Evolutionary conservation across 2,888 invertebrate species (phyloP), one percentile per base, ranked within the genome.

Genomic region (Adelognathus sp.): DNA sequence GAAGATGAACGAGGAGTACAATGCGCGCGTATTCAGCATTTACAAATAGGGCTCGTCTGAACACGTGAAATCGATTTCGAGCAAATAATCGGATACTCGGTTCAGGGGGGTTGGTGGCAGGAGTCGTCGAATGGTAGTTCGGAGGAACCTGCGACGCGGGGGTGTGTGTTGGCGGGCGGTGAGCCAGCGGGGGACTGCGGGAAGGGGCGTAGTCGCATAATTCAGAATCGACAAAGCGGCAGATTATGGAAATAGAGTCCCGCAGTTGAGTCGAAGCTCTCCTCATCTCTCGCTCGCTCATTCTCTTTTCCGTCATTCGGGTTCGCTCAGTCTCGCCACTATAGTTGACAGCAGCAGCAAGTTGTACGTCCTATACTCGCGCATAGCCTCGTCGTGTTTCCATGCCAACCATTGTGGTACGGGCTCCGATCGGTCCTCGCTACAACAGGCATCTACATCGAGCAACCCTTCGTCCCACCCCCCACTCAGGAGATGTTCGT

Each of bases 181-280:
- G 69, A 69, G 63, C 54, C 77, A 52, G 52, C 44, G 80, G 80
- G 67, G 50, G 54, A 41, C 46, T 39, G 60, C 71, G 74, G 81
- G 81, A 81, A 81, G 81, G 82, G 81, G 83, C 79, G 80, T 82
- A 89, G 88, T 88, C 89, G 89, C 89, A 90, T 90, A 90, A 90
- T 90, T 90, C 90, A 90, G 89, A 90, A 90, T 90, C 90, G 90
- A 90, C 90, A 90, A 90, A 90, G 90, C 90, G 88, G 89, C 90
- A 90, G 90, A 90, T 90, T 90, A 90, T 90, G 90, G 90, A 90
- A 90, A 90, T 90, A 90, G 90, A 90, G 90, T 90, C 89, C 87
- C 87, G 80, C 88, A 89, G 88, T 87, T 84, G 88, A 88, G 85
- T 85, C 85, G 80, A 82, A 82, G 84, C 81, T 83, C 79, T 76